phyloP scores from a whole-genome alignment of 1,140 invertebrate species.

The Globodera ellingtonae region DNA sequence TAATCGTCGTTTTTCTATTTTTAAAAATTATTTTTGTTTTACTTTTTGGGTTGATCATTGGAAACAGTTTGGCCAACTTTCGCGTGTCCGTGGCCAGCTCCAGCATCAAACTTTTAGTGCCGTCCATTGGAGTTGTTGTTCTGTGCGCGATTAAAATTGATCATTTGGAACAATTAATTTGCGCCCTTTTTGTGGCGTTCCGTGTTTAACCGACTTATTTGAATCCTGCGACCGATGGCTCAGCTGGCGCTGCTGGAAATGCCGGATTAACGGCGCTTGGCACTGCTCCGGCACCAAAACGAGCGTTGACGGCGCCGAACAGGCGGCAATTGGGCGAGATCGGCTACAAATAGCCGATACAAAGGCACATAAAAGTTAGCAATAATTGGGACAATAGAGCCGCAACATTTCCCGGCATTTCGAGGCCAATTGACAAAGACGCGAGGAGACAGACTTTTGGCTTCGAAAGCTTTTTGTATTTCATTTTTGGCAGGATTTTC shows the following conservation, averaged over 20 bases:
- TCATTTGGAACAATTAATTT: not conserved
- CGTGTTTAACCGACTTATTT: not conserved
- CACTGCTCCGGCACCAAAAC: conserved; percentile 9
- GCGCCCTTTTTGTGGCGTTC: not conserved
- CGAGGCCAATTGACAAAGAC: too few species aligned
- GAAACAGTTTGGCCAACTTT: conserved; percentile 27
- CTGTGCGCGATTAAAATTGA: not conserved
- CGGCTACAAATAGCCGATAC: not conserved
- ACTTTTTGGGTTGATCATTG: conserved; percentile 22
- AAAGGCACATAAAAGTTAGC: too few species aligned
- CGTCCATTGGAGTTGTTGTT: not conserved
- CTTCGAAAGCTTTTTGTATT: too few species aligned
- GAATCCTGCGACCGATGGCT: conserved; percentile 1
- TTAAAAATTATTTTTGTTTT: not conserved
- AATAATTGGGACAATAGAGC: too few species aligned
- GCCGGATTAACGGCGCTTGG: conserved; percentile 29
- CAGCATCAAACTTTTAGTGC: conserved; percentile 17
- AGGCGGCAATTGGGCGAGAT: not conserved
- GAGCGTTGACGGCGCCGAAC: not conserved
- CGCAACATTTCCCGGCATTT: too few species aligned
- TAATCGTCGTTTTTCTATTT: not conserved
- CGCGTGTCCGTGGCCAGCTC: conserved; percentile 22
- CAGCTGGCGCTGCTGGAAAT: conserved; percentile 14
- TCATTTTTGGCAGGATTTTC: too few species aligned
- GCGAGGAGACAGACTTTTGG: too few species aligned